Evolutionary conservation across 2,113 vertebrate genomes (phyloP), one percentile per base, ranked within the genome.

Genomic region (Thymallus thymallus): DNA sequence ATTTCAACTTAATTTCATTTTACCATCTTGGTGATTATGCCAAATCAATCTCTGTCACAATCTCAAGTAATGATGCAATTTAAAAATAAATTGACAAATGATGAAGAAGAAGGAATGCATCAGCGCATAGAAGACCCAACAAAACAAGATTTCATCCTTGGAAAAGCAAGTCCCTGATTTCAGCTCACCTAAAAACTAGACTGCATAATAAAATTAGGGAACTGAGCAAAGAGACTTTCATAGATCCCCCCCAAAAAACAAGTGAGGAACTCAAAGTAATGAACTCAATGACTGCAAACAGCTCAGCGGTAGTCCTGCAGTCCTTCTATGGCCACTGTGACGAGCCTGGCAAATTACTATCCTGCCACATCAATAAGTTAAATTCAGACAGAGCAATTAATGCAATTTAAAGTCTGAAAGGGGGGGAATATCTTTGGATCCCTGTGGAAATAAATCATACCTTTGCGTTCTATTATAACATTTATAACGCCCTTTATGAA

Each of bases 1-100:
- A 18, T 16, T 14, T 51, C 14, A 51, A 51, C 14, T 16, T 93
- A 94, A 95, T 91, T 84, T 92, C 92, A 92, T 95, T 94, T 77
- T 83, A 69, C 56, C 88, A 86, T 88, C 79, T 80, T 84, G 73
- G 90, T 93, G 93, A 95, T 95, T 94, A 92, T 83, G 87, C 72
- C 82, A 86, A 92, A 94, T 94, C 91, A 92, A 91, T 95, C 93
- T 94, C 88, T 94, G 92, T 94, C 92, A 82, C 79, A 88, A 92
- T 95, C 92, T 91, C 84, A 93, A 67, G 77, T 82, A 88, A 84
- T 89, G 92, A 95, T 94, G 88, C 90, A 80, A 89, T 85, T 89
- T 60, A 66, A 73, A 78, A 83, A 84, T 79, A 51, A 51, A 51
- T 48, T 1, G 3, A 48, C 13, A 12, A 48, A 16, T 51, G 0